Evolutionary conservation across 2,797 vertebrate species (phyloP), one percentile per base, ranked within the genome.

Genomic region (Coregonus sp.): DNA sequence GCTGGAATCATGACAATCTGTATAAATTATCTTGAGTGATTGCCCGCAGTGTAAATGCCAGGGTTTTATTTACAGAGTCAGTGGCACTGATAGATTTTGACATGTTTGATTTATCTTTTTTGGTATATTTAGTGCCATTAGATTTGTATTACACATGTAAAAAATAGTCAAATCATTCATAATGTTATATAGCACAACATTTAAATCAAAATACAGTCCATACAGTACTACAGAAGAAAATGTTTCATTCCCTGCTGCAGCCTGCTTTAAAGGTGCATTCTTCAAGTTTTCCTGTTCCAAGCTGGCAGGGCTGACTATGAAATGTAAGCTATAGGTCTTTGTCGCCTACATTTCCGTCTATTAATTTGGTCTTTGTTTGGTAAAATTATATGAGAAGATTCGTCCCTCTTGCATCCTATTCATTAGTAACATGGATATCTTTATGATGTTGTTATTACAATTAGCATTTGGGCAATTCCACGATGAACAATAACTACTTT

Each of bases 1-100:
- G 83, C 82, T 80, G 65, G 80, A 84, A 87, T 85, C 80, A 85
- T 87, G 90, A 89, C 90, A 87, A 86, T 86, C 81, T 81, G 83
- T 84, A 85, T 91, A 86, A 87, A 90, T 90, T 87, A 87, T 83
- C 78, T 37, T 0, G 11, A 83, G 78, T 83, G 77, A 72, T 78
- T 51, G 80, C 75, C 81, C 76, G 76, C 75, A 70, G 79, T 73
- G 81, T 71, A 80, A 86, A 86, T 79, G 89, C 88, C 84, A 84
- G 75, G 82, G 74, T 73, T 85, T 89, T 89, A 87, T 90, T 90
- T 85, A 86, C 47, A 9, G 68, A 3, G 50, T 63, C 59, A 20
- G 7, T 83, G 83, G 75, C 81, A 80, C 72, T 54, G 70, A 70
- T 9, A 3, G 35, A 7, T 47, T 81, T 82, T 67, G 77, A 73